Conservation (phyloP, 1,140 invertebrate species). For the Solenopsis fugax region DNA sequence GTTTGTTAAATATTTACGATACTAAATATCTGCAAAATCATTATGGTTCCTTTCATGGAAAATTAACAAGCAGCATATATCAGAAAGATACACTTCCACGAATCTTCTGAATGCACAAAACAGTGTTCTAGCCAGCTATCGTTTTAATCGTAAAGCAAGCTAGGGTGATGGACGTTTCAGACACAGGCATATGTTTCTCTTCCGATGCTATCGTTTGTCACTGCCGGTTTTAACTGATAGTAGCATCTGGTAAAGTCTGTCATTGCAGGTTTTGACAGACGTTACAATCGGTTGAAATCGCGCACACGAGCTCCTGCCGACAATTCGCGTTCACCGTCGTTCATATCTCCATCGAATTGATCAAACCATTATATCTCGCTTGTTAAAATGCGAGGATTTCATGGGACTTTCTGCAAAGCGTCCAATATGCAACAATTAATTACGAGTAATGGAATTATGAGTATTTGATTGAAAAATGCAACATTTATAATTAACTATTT, state of each 20-base stretch:
- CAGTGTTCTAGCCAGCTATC: constrained; percentile 27
- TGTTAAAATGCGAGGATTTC: constrained; percentile 41
- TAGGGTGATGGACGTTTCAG: constrained; percentile 59
- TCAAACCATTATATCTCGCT: constrained; percentile 41
- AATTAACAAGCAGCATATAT: constrained; percentile 13
- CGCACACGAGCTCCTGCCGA: constrained; percentile 31
- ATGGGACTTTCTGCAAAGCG: constrained; percentile 15
- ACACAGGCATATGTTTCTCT: constrained; percentile 61
- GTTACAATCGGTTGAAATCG: constrained; percentile 62
- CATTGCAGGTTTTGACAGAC: constrained; percentile 65
- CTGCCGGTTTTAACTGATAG: constrained; percentile 63
- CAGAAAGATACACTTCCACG: neutral
- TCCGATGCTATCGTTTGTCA: constrained; percentile 63
- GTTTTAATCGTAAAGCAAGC: constrained; percentile 60
- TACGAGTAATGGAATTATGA: neutral
- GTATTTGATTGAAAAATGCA: neutral
- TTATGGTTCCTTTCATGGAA: neutral
- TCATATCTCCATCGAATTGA: constrained; percentile 46
- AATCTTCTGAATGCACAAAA: constrained; percentile 21
- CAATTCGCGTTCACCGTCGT: constrained; percentile 33
- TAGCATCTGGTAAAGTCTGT: constrained; percentile 64
- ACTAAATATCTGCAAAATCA: neutral
- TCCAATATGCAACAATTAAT: neutral
- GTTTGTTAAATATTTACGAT: neutral
- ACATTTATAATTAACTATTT: neutral